Evolutionary conservation across 2,797 vertebrate genomes (phyloP).

Genomic region (Eptatretus atami): DNA sequence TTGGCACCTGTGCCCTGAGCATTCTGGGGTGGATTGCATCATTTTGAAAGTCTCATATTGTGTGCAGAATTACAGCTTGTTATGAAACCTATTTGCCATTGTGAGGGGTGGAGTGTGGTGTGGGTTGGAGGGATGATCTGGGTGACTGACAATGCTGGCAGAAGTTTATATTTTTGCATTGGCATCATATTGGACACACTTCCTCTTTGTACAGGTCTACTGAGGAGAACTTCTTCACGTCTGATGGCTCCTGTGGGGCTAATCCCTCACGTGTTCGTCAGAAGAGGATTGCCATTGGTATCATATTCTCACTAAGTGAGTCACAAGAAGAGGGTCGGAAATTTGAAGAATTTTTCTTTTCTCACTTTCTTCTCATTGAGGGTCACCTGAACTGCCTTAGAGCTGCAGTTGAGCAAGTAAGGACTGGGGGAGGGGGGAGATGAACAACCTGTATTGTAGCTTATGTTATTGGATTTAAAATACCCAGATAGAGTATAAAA

Average conservation of each 20-base stretch:
- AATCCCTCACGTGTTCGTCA: constrained; percentile 51
- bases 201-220: constrained; percentile 29
- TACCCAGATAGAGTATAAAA: too few species aligned
- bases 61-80: constrained; percentile 7
- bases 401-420: constrained; percentile 82
- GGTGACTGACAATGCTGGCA: too few species aligned
- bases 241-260: constrained; percentile 53
- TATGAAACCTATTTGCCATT: constrained; percentile 9
- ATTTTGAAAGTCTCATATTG: too few species aligned
- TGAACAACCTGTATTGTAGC: too few species aligned
- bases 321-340: constrained; percentile 54
- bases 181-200: too few species aligned
- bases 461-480: too few species aligned
- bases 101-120: neutral
- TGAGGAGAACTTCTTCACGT: constrained; percentile 96
- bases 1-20: neutral
- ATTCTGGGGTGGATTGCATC: too few species aligned
- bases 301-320: constrained; percentile 62
- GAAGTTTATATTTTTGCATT: too few species aligned
- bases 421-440: neutral
- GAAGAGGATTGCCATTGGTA: constrained; percentile 92
- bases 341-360: constrained; percentile 97
- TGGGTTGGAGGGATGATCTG: neutral
- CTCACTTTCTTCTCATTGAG: constrained; percentile 93
- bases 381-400: constrained; percentile 98